Evolutionary conservation across 1,140 invertebrate species (phyloP).

Genomic region (Thalassaphorura encarpata): DNA sequence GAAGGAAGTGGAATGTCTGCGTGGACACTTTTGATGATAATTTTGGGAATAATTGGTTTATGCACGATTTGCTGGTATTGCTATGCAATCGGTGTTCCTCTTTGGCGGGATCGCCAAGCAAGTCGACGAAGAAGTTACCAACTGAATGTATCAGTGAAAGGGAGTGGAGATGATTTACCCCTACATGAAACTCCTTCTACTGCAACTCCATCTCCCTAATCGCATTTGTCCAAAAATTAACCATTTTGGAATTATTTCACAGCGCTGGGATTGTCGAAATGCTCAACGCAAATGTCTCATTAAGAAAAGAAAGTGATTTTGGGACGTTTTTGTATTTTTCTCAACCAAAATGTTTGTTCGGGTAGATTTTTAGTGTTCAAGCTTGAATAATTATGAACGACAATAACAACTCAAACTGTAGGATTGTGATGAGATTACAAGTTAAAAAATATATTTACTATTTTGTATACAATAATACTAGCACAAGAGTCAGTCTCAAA

Average conservation of each 20-base stretch:
- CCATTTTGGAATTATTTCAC: neutral
- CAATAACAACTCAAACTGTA: too few relatives aligned
- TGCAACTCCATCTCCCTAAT: constrained; percentile 22
- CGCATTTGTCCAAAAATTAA: neutral
- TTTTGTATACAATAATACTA: too few relatives aligned
- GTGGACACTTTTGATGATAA: too few relatives aligned
- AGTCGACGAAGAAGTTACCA: neutral
- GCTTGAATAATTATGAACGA: neutral
- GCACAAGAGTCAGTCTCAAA: too few relatives aligned
- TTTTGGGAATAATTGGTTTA: too few relatives aligned
- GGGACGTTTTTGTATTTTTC: neutral
- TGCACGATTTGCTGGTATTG: too few relatives aligned
- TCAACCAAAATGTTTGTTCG: neutral
- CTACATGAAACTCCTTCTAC: constrained; percentile 24
- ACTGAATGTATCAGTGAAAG: neutral
- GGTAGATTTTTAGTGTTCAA: neutral
- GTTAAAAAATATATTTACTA: too few relatives aligned
- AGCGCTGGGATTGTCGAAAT: neutral
- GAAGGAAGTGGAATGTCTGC: too few relatives aligned
- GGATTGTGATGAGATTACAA: too few relatives aligned
- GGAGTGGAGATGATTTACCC: constrained; percentile 10
- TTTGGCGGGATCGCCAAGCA: constrained; percentile 15
- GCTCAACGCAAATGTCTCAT: neutral
- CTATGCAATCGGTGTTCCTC: constrained; percentile 20
- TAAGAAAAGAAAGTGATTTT: neutral